A percentile compares a stretch with the other conserved stretches of the same genome.
Conservation (phyloP, 2,888 invertebrate species). For the Gisinianus flammeolus region DNA sequence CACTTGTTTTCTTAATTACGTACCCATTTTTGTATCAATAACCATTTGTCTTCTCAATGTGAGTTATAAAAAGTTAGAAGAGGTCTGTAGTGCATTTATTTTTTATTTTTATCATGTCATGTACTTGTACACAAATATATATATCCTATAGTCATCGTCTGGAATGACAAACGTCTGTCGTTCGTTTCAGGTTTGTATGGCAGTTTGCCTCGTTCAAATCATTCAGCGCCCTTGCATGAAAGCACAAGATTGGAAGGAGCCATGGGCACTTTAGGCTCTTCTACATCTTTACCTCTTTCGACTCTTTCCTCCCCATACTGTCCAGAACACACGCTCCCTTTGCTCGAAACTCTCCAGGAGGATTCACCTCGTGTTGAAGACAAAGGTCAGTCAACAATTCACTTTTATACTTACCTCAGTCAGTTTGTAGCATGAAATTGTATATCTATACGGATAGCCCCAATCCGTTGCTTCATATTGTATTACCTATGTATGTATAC, state of each 20-base stretch:
- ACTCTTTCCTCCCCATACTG: conserved; percentile 66
- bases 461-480: not conserved
- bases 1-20: not conserved
- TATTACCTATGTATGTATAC: not conserved
- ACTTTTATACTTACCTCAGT: no score
- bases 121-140: no score
- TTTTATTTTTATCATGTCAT: no score
- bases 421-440: no score
- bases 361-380: conserved; percentile 63
- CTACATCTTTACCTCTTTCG: conserved; percentile 56
- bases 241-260: conserved; percentile 60
- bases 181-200: no score
- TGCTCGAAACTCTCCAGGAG: conserved; percentile 73
- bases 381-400: conserved; percentile 49
- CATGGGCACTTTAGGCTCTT: conserved; percentile 64
- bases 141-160: no score
- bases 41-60: no score
- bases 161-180: no score
- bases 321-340: conserved; percentile 68
- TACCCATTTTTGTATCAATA: not conserved
- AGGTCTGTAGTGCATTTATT: no score
- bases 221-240: conserved; percentile 70
- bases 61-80: no score
- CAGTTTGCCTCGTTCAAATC: conserved; percentile 82
- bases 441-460: not conserved